Percentiles rank a stretch among this genome's conserved stretches.
Evolutionary conservation across 2,888 invertebrate genomes (phyloP).

Genomic region (Harpalus rubripes): DNA sequence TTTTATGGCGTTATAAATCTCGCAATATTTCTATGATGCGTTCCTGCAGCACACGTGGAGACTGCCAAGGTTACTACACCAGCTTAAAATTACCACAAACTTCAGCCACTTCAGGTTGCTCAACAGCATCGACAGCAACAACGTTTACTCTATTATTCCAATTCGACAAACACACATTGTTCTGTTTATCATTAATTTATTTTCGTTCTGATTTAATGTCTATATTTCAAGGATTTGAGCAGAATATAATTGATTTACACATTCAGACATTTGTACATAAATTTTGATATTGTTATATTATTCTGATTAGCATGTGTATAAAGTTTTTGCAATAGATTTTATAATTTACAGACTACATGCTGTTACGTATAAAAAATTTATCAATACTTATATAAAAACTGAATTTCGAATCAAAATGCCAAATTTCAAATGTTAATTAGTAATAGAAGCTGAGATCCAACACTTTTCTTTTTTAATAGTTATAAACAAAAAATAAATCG

Average conservation of each 20-base stretch:
- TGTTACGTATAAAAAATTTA: no score
- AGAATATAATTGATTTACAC: not conserved
- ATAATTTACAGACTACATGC: no score
- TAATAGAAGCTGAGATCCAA: no score
- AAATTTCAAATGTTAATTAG: no score
- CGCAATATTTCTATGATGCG: slow-evolving; percentile 39
- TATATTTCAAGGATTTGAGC: not conserved
- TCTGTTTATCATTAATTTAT: not conserved
- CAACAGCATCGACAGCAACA: not conserved
- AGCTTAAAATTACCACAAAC: slow-evolving; percentile 33
- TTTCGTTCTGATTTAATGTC: not conserved
- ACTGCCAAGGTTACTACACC: slow-evolving; percentile 40
- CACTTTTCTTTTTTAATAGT: no score
- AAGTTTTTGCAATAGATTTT: no score
- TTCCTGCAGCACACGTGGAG: slow-evolving; percentile 26
- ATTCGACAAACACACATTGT: not conserved
- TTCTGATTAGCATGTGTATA: no score
- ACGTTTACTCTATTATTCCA: not conserved
- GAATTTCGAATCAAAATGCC: no score
- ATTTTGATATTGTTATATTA: no score
- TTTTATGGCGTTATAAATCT: slow-evolving; percentile 49
- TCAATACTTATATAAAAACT: no score
- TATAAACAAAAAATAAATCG: no score
- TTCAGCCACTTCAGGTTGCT: not conserved
- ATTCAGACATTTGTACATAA: no score